Base-by-base conservation (phyloP, 2,113 vertebrate genomes). In the Glareola pratincola region DNA sequence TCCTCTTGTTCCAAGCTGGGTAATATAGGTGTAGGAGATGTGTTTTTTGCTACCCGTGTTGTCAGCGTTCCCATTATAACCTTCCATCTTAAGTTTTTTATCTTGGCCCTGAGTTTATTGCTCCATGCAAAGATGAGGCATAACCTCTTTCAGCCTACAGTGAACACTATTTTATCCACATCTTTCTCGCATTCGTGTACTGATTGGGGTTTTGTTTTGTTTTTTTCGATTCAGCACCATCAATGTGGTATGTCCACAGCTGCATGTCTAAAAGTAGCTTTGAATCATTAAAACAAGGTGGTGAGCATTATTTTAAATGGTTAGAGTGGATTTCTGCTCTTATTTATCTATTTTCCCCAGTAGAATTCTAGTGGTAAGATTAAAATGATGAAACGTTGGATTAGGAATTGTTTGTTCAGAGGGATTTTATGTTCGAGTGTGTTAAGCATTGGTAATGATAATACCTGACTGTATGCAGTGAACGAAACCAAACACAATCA, bases 321-420 rank as follows among this genome's bases (percentile, higher is more conserved):
- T 47, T 53, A 45, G 37, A 78, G 27, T 2, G 4, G 24, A 62
- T 77, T 93, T 92, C 51, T 88, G 68, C 16, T 95, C 90, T 90
- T 85, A 59, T 88, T 88, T 93, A 24, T 59, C 21, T 37, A 0
- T 77, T 74, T 75, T 73, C 12, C 54, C 16, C 48, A 39, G 21
- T 10, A 80, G n/a, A 91, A 54, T 63, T 71, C 60, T 71, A 39
- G 27, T 74, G n/a, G 18, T 30, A 12, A 48, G 68, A 94, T 91
- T 93, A 63, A 93, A 96, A 83, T 51, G 75, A n/a, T 76, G 75
- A 84, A 88, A 27, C n/a, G 18, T 9, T 54, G 72, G 67, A 77
- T 96, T 94, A 93, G 41, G 54, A 71, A n/a, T 47, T 79, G 71
- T 90, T 97, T 95, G 29, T 74, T 95, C 41, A 86, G 24, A 78